phyloP scores from a whole-genome alignment of 2,113 vertebrate species.

The Malurus alboscapulatus region DNA sequence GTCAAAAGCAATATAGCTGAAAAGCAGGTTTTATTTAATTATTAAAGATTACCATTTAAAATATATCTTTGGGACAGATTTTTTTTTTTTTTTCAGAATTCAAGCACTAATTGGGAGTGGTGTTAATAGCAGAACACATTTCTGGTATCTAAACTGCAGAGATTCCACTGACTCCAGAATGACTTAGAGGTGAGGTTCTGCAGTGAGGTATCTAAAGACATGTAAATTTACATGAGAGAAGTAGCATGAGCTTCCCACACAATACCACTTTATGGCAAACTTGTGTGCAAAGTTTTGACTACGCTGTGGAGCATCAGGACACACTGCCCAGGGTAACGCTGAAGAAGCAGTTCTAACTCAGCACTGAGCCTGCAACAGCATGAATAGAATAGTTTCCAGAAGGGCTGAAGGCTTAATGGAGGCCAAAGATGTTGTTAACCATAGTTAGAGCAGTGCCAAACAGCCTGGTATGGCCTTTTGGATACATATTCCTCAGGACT shows the following conservation, averaged over 20 bases:
- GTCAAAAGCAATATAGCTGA: neutral
- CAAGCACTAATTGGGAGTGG: neutral
- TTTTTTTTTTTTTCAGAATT: neutral
- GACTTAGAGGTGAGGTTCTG: neutral
- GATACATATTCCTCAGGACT: neutral
- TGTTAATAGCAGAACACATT: neutral
- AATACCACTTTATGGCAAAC: neutral
- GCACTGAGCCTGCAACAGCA: neutral
- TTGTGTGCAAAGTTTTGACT: neutral
- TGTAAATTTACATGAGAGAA: neutral
- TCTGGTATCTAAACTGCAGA: neutral
- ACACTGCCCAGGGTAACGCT: neutral
- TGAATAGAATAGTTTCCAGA: neutral
- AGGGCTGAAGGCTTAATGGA: neutral
- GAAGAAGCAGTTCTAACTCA: neutral
- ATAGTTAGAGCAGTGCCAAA: neutral
- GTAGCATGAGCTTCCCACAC: neutral
- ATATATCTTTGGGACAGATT: neutral
- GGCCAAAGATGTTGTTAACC: neutral
- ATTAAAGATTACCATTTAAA: neutral
- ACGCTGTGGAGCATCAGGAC: neutral
- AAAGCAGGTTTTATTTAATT: neutral
- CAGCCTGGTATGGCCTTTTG: neutral
- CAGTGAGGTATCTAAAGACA: neutral
- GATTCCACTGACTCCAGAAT: neutral